Evolutionary conservation across 1,140 invertebrate species (phyloP), one percentile per base, ranked within the genome.

Genomic region (Drosophila mayri): DNA sequence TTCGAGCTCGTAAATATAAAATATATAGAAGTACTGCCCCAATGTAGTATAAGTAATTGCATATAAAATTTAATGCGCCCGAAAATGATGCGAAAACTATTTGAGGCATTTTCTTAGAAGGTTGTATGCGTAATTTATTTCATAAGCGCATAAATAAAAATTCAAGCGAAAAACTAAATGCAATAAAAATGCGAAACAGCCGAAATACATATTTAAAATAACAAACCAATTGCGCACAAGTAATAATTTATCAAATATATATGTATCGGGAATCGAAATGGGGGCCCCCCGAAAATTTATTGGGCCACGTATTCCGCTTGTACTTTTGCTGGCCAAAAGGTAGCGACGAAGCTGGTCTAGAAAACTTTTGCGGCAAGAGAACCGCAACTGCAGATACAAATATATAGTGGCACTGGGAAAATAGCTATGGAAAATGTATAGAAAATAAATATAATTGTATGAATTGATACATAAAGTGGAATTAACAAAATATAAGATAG

Each of bases 31-130:
- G 84, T 73, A 88, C 37, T 43, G 37, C n/a, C 20, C 54, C 25
- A 25, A 25, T 25, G 25, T 30, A 65, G 61, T 67, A 47, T 32
- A 84, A 87, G 83, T 86, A 64, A 75, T 75, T 76, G 82, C 73
- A 81, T 86, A 86, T 86, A 86, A 86, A 86, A 86, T 86, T 86
- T 86, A 86, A 86, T 88, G 83, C 83, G 72, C 63, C 81, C 81
- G 79, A 88, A 86, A 86, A 86, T 86, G 86, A 88, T 86, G 83
- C 83, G 83, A 68, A 83, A 86, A 86, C 84, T 86, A 86, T 86
- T 86, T 88, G 65, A 73, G 71, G 79, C 62, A 86, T 83, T 67
- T 58, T 54, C 46, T 63, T 54, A 72, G 64, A 22, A 7, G 63
- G 7, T 63, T 4, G 79, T 87, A 86, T 86, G 83, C 83, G 79